A percentile compares a stretch with the other conserved stretches of the same genome.
These are phyloP conservation scores for Tachina lurida DNA, from an alignment of 2,888 invertebrate species.

Conservation along the genomic window DNA sequence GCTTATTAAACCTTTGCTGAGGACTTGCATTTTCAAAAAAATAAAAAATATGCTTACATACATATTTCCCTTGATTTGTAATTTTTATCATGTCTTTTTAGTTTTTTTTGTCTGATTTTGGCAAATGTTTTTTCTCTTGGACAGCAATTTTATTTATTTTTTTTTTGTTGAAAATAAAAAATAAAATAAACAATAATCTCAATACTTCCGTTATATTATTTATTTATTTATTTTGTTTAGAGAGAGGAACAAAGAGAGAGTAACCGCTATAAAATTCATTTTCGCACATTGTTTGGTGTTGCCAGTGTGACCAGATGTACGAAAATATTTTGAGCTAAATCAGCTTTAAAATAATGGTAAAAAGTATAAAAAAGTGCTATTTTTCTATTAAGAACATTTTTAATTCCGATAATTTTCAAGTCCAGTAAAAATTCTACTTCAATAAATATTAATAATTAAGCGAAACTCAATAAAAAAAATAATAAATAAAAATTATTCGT, in stretches of 20 bases:
- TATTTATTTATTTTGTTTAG: neutral
- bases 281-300: conserved; percentile 19
- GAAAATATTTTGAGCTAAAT: too few species aligned
- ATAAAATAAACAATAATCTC: conserved; percentile 32
- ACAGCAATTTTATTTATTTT: too few species aligned
- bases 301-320: neutral
- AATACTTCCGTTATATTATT: conserved; percentile 39
- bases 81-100: conserved; percentile 46
- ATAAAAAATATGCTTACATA: conserved; percentile 9
- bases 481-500: too few species aligned
- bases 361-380: too few species aligned
- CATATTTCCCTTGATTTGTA: conserved; percentile 41
- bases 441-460: too few species aligned
- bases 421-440: too few species aligned
- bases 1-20: conserved; percentile 37
- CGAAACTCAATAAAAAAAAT: too few species aligned
- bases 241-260: neutral
- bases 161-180: conserved; percentile 15
- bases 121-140: conserved; percentile 24
- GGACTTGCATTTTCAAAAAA: conserved; percentile 8
- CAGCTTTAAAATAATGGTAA: too few species aligned
- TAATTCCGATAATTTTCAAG: too few species aligned
- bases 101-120: conserved; percentile 5
- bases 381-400: too few species aligned
- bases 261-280: conserved; percentile 3